Evolutionary conservation across 2,888 invertebrate genomes (phyloP), one percentile per base, ranked within the genome.

Genomic region (Teleiodes luculella): DNA sequence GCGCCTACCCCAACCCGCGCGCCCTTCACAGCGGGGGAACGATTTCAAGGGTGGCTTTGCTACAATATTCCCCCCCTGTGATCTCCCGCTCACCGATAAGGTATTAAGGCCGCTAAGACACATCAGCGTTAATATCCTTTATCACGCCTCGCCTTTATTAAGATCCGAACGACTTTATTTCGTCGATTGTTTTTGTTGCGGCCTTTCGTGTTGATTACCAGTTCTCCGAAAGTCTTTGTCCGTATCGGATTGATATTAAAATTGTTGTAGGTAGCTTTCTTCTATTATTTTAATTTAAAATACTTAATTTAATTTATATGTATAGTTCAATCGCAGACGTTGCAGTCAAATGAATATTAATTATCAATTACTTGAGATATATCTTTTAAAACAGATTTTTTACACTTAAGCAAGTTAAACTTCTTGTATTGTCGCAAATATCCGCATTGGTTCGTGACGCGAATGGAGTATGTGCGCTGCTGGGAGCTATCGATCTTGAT

Each of bases 31-130:
- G 72, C 72, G 68, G 77, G 78, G 78, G 76, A 79, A 80, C 83
- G 79, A 80, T 83, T 81, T 77, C 78, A 79, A 81, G 81, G 84
- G 83, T 79, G 78, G 80, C 76, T 78, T 73, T 73, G 67, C 70
- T 75, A 71, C 76, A 68, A 74, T 77, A 75, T 76, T 76, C 76
- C 69, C 74, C n/a, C n/a, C n/a, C n/a, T n/a, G n/a, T n/a, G n/a
- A n/a, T n/a, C n/a, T n/a, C n/a, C 74, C 71, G 62, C 68, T 63
- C 63, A 70, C 69, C 76, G 84, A 84, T 82, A 80, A 83, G 78
- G 77, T 76, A 78, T 80, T 80, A 78, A 79, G 74, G 72, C 74
- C 74, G 74, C 71, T 74, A 76, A 84, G 83, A 79, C 75, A 75
- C 76, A 76, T 76, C 78, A 73, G 72, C 73, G 72, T 70, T 78